Evolutionary conservation across 2,797 vertebrate genomes (phyloP).

Genomic region (Chelon labrosus): DNA sequence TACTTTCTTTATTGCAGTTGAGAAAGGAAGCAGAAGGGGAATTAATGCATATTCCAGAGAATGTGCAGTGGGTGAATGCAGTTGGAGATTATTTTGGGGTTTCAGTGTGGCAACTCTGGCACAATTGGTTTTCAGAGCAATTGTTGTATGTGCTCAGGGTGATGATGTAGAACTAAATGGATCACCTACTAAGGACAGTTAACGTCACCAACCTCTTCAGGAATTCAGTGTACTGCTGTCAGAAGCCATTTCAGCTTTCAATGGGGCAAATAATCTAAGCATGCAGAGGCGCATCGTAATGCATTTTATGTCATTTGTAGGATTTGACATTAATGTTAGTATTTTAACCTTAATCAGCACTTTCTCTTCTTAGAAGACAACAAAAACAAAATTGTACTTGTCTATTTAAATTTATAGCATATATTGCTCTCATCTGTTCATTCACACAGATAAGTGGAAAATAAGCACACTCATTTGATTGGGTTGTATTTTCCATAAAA

Average conservation of each 20-base stretch:
- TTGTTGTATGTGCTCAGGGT: slow-evolving; percentile 6
- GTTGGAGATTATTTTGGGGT: background rate
- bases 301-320: slow-evolving; percentile 5
- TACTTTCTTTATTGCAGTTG: slow-evolving; percentile 2
- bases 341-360: background rate
- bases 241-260: slow-evolving; percentile 21
- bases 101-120: background rate
- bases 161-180: slow-evolving; percentile 16
- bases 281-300: slow-evolving; percentile 2
- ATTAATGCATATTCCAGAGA: slow-evolving; percentile 6
- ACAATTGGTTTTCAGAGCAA: slow-evolving; percentile 18
- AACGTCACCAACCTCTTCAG: slow-evolving; percentile 20
- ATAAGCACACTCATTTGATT: background rate
- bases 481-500: background rate
- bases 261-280: slow-evolving; percentile 15
- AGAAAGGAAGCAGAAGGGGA: background rate
- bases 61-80: background rate
- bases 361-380: background rate
- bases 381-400: background rate
- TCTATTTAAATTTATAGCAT: background rate
- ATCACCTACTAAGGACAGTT: background rate
- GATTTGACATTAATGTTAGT: slow-evolving; percentile 10
- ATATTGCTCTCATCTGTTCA: background rate
- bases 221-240: slow-evolving; percentile 8
- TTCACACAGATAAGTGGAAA: background rate